Percentiles rank a stretch among this genome's conserved stretches.
Evolutionary conservation across 2,888 invertebrate genomes (phyloP).

Genomic region (Orthosia gracilis): DNA sequence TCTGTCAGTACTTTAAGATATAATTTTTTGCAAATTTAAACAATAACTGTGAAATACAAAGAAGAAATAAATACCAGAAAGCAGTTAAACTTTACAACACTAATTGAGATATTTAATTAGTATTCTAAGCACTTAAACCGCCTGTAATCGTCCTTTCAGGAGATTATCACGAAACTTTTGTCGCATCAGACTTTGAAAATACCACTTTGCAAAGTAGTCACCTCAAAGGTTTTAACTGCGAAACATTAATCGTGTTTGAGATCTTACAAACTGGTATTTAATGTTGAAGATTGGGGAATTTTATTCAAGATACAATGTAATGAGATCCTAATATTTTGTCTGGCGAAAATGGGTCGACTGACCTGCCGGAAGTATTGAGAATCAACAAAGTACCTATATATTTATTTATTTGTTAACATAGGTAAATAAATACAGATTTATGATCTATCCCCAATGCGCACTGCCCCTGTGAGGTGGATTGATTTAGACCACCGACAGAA

Average conservation of each 20-base stretch:
- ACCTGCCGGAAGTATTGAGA: too few relatives aligned
- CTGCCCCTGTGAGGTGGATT: too few relatives aligned
- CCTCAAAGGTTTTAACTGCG: slow-evolving; percentile 18
- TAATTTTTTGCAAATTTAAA: too few relatives aligned
- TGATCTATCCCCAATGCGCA: too few relatives aligned
- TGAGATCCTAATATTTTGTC: not conserved
- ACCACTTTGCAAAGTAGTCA: slow-evolving; percentile 10
- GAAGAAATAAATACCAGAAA: not conserved
- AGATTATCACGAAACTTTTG: slow-evolving; percentile 22
- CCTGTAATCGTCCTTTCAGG: not conserved
- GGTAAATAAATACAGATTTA: too few relatives aligned
- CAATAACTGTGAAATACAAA: not conserved
- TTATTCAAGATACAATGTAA: not conserved
- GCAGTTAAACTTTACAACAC: not conserved
- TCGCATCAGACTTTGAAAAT: slow-evolving; percentile 1
- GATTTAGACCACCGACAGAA: too few relatives aligned
- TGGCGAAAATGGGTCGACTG: too few relatives aligned
- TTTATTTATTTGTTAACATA: too few relatives aligned
- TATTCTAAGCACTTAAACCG: not conserved
- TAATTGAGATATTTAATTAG: slow-evolving; percentile 20
- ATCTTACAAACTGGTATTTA: not conserved
- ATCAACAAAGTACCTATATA: too few relatives aligned
- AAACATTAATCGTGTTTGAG: not conserved
- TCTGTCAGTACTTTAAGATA: too few relatives aligned
- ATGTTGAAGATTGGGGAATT: not conserved